Evolutionary conservation across 2,888 invertebrate genomes (phyloP).

Genomic region (Epistrophella euchroma): DNA sequence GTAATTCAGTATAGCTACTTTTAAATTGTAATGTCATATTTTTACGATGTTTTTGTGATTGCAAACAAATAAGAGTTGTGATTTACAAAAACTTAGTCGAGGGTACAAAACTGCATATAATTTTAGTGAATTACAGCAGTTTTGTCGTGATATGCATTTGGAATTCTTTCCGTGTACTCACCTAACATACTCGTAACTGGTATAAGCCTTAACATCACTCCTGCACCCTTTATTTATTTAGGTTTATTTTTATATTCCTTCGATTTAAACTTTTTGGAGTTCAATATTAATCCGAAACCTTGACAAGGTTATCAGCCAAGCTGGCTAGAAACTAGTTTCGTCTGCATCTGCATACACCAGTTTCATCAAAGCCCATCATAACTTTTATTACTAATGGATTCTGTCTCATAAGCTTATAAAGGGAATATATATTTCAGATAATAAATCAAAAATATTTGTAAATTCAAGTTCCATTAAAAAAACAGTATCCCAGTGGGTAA

Average conservation of each 20-base stretch:
- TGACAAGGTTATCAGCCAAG: neutral
- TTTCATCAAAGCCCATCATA: neutral
- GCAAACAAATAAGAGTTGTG: too few species aligned
- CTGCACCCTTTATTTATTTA: too few species aligned
- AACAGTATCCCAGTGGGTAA: neutral
- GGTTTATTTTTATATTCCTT: neutral
- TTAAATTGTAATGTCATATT: too few species aligned
- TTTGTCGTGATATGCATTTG: too few species aligned
- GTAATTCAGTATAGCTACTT: too few species aligned
- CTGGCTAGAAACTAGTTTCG: neutral
- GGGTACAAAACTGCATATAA: too few species aligned
- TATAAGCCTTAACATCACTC: too few species aligned
- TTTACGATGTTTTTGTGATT: too few species aligned
- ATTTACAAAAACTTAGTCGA: too few species aligned
- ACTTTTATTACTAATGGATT: slow-evolving; percentile 6
- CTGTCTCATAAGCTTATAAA: neutral
- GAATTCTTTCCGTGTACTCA: too few species aligned
- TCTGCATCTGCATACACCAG: neutral
- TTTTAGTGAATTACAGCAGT: too few species aligned
- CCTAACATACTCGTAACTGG: too few species aligned
- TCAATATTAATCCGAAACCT: neutral
- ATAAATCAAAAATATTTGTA: slow-evolving; percentile 29
- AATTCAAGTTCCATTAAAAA: slow-evolving; percentile 14
- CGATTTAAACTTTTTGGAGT: neutral
- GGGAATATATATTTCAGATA: slow-evolving; percentile 16